Percentiles rank a stretch among this genome's conserved stretches.
Conservation (phyloP, 2,888 invertebrate genomes). For the Amiota communis region DNA sequence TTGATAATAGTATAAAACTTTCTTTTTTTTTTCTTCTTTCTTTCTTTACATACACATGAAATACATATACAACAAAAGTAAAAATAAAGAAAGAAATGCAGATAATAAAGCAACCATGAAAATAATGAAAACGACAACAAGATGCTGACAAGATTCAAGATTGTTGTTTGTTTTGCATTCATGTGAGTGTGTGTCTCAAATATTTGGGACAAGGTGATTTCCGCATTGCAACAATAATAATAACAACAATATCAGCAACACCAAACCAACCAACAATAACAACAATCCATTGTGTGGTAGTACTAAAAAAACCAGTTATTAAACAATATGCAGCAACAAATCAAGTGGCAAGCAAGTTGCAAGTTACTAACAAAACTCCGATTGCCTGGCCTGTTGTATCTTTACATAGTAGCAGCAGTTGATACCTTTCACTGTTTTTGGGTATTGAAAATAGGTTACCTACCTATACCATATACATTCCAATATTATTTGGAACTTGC, state of each 20-base stretch:
- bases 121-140: constrained; percentile 36
- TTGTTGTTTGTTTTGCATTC: background rate
- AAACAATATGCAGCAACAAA: constrained; percentile 9
- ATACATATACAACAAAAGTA: background rate
- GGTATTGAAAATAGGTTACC: too few species aligned
- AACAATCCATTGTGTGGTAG: too few species aligned
- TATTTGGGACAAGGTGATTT: constrained; percentile 66
- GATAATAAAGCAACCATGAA: background rate
- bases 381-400: too few species aligned
- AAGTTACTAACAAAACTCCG: too few species aligned
- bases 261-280: constrained; percentile 21
- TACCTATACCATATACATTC: too few species aligned
- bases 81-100: background rate
- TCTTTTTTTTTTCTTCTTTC: too few species aligned
- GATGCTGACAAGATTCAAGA: constrained; percentile 19
- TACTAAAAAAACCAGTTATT: constrained; percentile 30
- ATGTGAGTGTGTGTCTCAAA: constrained; percentile 17
- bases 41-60: too few species aligned
- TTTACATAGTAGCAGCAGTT: too few species aligned
- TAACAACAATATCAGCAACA: background rate
- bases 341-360: background rate
- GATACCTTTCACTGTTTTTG: constrained; percentile 1
- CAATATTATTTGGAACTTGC: too few species aligned
- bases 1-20: too few species aligned
- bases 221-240: constrained; percentile 42